Evolutionary conservation across 2,797 vertebrate genomes (phyloP), one percentile per base, ranked within the genome.

Genomic region (Epinephelus coioides): DNA sequence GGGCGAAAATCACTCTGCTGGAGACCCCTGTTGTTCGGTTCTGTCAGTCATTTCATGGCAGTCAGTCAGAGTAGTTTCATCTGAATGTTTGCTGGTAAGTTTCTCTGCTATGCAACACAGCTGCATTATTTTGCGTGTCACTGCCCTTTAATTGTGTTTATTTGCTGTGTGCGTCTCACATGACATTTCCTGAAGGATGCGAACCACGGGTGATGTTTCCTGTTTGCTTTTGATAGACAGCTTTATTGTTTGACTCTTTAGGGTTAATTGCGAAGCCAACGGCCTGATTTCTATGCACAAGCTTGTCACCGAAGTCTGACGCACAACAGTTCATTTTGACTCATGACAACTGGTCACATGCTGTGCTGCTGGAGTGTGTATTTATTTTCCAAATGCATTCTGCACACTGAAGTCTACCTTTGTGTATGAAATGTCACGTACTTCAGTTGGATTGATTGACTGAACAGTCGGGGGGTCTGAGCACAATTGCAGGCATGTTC

Each of bases 1-100:
- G 46, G 73, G 83, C 68, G 76, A 27, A 82, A 90, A 87, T 88
- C 81, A 69, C 46, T 91, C 69, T 69, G 38, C 74, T 53, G 69
- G 51, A 80, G 51, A 83, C 78, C 78, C 84, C 72, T 71, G 66
- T 82, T 61, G 85, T 83, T 82, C 60, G 21, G 3, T 25, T 15
- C 71, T 71, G 69, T 78, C 83, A 49, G 40, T 76, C 73, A 66
- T 63, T 76, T 66, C 54, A 15, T 13, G n/a, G 40, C 38, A 23
- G 50, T 14, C 46, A 63, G 59, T 68, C 17, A 21, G 44, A 9
- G 0, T 53, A 65, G 44, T 67, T 71, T 38, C 15, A 73, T 5
- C 19, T 53, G 43, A 55, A 53, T 43, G 51, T 65, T 79, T 55
- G 60, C 30, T 21, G 34, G 46, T 12, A 47, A 56, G 64, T 43